Evolutionary conservation across 2,888 invertebrate species (phyloP).

Genomic region (Formica aserva): DNA sequence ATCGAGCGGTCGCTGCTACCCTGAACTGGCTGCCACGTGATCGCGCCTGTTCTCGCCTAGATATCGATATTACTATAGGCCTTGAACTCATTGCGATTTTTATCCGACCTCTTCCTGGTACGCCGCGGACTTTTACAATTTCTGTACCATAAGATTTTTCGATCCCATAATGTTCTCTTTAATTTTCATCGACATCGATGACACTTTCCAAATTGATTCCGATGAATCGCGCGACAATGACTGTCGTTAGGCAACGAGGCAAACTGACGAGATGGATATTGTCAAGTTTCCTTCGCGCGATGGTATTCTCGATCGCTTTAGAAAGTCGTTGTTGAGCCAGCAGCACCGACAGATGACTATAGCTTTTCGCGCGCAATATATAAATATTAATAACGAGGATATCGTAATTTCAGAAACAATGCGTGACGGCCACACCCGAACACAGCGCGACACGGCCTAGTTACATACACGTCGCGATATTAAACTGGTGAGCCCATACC

Average conservation of each 20-base stretch:
- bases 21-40: not conserved
- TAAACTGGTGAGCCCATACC: conserved; percentile 34
- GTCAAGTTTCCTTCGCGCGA: conserved; percentile 50
- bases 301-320: conserved; percentile 72
- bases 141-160: not conserved
- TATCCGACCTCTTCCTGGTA: not conserved
- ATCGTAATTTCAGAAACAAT: conserved; percentile 80
- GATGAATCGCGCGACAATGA: conserved; percentile 12
- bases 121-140: too few species aligned
- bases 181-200: not conserved
- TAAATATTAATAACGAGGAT: conserved; percentile 81
- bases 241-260: not conserved
- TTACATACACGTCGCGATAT: conserved; percentile 62
- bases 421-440: conserved; percentile 78
- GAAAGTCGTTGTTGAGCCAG: conserved; percentile 69
- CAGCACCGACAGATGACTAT: conserved; percentile 53
- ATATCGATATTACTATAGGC: not conserved
- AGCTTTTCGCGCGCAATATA: conserved; percentile 61
- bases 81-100: conserved; percentile 25
- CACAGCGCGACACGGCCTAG: conserved; percentile 70
- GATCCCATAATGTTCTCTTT: not conserved
- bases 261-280: not conserved
- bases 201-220: not conserved
- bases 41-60: not conserved
- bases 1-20: conserved; percentile 62